Evolutionary conservation across 2,888 invertebrate species (phyloP).

Genomic region (Agapostemon virescens): DNA sequence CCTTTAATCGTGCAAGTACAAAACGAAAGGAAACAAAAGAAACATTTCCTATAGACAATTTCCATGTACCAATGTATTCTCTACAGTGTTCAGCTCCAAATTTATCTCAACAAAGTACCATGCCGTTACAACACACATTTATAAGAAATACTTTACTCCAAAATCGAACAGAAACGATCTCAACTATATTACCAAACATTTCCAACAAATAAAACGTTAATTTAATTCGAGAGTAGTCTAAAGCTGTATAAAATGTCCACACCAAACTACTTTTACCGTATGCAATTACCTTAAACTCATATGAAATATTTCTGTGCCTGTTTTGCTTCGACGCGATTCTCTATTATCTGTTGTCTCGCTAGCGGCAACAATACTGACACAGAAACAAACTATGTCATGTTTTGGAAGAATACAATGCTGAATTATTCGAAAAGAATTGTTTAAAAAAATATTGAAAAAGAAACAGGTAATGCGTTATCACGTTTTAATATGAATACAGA

Average conservation of each 20-base stretch:
- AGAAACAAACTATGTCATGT: conserved; percentile 66
- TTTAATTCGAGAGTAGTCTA: neutral
- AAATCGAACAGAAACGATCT: neutral
- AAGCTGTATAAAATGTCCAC: conserved; percentile 44
- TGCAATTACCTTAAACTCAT: conserved; percentile 87
- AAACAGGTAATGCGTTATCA: neutral
- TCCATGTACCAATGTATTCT: neutral
- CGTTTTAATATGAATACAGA: neutral
- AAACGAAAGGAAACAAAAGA: neutral
- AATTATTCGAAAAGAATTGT: neutral
- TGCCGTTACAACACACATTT: conserved; percentile 14
- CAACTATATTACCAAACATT: neutral
- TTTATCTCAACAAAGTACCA: conserved; percentile 15
- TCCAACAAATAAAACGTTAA: conserved; percentile 30
- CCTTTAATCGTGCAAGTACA: conserved; percentile 11
- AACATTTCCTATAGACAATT: neutral
- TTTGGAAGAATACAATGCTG: conserved; percentile 17
- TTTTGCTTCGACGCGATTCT: conserved; percentile 81
- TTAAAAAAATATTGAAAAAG: neutral
- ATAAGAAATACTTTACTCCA: neutral
- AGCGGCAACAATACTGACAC: conserved; percentile 73
- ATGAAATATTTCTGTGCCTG: conserved; percentile 89
- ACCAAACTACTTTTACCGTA: conserved; percentile 61
- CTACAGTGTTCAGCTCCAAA: neutral
- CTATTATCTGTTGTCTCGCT: conserved; percentile 72